phyloP scores from a whole-genome alignment of 2,113 vertebrate genomes.

The Picathartes gymnocephalus region DNA sequence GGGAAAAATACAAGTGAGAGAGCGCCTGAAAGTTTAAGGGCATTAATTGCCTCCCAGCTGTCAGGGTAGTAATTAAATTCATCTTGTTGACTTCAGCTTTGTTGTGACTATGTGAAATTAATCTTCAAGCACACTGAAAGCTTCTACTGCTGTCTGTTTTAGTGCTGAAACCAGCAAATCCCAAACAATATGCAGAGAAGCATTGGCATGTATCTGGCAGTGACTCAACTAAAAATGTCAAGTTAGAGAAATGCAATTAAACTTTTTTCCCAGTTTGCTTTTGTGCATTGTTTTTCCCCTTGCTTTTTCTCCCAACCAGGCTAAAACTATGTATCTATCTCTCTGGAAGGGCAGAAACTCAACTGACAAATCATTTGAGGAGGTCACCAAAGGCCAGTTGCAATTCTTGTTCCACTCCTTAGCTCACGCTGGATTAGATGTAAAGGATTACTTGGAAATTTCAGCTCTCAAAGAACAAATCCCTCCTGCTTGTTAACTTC shows the following conservation, averaged over 20 bases:
- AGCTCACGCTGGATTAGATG: constrained; percentile 12
- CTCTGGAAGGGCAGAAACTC: background rate
- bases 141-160: constrained; percentile 8
- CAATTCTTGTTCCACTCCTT: background rate
- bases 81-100: constrained; percentile 65
- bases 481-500: constrained; percentile 6
- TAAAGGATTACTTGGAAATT: constrained; percentile 40
- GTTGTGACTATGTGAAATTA: constrained; percentile 63
- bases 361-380: background rate
- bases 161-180: constrained; percentile 35
- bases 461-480: constrained; percentile 53
- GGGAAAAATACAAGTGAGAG: background rate
- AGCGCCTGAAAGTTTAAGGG: constrained; percentile 16
- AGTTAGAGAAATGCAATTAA: background rate
- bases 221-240: background rate
- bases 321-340: background rate
- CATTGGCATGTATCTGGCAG: background rate
- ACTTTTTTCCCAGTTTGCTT: background rate
- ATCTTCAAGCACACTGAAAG: constrained; percentile 52
- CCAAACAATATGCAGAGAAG: background rate
- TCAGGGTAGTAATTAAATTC: constrained; percentile 68
- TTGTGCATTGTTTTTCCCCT: background rate
- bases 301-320: background rate
- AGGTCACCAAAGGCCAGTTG: background rate
- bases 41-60: constrained; percentile 70